Evolutionary conservation across 2,888 invertebrate genomes (phyloP).

Genomic region (Epinotia demarniana): DNA sequence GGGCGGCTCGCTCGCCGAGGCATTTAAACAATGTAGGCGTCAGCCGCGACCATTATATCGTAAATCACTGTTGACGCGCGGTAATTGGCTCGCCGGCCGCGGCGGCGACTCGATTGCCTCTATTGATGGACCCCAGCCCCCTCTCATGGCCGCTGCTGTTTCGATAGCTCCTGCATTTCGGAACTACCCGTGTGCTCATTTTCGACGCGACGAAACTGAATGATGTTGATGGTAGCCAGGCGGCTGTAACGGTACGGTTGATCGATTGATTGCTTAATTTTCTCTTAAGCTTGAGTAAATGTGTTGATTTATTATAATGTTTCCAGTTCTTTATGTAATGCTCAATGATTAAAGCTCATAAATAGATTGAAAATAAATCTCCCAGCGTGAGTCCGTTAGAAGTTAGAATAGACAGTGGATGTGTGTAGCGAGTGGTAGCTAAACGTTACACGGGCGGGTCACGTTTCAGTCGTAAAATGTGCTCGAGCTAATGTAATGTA

Average conservation of each 20-base stretch:
- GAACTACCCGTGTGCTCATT: not conserved
- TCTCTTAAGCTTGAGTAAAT: constrained; percentile 16
- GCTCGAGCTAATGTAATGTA: constrained; percentile 52
- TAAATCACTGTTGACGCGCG: constrained; percentile 80
- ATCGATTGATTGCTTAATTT: constrained; percentile 30
- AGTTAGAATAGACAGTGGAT: constrained; percentile 9
- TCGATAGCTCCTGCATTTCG: constrained; percentile 37
- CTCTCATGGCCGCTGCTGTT: constrained; percentile 26
- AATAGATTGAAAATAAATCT: constrained; percentile 44
- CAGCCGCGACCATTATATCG: constrained; percentile 73
- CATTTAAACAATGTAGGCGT: constrained; percentile 79
- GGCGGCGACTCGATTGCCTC: constrained; percentile 61
- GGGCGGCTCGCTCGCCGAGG: constrained; percentile 54
- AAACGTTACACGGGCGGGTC: constrained; percentile 45
- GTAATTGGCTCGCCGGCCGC: constrained; percentile 73
- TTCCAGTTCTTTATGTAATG: constrained; percentile 28
- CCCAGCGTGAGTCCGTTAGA: constrained; percentile 25
- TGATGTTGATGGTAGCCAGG: constrained; percentile 57
- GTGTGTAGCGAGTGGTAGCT: constrained; percentile 34
- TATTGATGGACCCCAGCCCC: constrained; percentile 66
- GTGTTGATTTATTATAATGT: constrained; percentile 28
- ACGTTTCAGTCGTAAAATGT: constrained; percentile 58
- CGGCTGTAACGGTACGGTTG: constrained; percentile 20
- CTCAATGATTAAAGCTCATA: constrained; percentile 24
- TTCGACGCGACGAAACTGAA: constrained; percentile 29